Evolutionary conservation across 2,113 vertebrate species (phyloP), one percentile per base, ranked within the genome.

Genomic region (Cyanoramphus novaezelandiae): DNA sequence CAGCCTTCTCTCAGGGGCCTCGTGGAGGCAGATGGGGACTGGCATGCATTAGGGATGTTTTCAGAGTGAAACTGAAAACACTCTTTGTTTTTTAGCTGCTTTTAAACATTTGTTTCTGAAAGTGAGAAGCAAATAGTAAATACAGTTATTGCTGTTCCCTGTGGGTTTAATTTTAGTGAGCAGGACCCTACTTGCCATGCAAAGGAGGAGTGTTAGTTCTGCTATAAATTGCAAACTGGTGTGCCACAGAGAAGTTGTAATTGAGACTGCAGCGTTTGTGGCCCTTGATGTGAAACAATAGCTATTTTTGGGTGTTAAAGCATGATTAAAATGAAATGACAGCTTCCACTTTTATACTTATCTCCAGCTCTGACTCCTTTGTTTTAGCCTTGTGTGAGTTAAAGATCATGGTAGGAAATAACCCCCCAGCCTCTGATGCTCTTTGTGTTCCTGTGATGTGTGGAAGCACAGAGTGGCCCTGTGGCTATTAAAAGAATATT

Each of bases 11-110:
- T 74, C 6, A 5, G 28, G 27, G n/a, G 5, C 24, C 18, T 44
- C 25, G n/a, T 5, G 19, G 50, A 11, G 82, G 39, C 76, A 69
- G 27, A 9, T 89, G 64, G 47, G 49, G 33, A n/a, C 88, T 18
- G 19, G 2, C 0, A 0, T 28, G 29, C 41, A 9, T 28, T 55
- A 43, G 76, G 46, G 88, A 44, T 44, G 35, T 60, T 93, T 76
- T 50, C 24, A 52, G 28, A 90, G 35, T 74, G 85, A 81, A 88
- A 90, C 64, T 63, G 79, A 86, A 92, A 95, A 68, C 50, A 29
- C 16, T 25, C 4, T 2, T 41, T 24, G 8, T 49, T 71, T 62
- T 92, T 62, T 39, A 82, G 65, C 46, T 80, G 10, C 46, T 74
- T 52, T 80, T 4, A 85, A 57, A 63, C 16, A 5, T n/a, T 82